These are phyloP conservation scores for Drosophila sturtevanti DNA, from an alignment of 1,140 invertebrate species.

Conservation along the genomic window DNA sequence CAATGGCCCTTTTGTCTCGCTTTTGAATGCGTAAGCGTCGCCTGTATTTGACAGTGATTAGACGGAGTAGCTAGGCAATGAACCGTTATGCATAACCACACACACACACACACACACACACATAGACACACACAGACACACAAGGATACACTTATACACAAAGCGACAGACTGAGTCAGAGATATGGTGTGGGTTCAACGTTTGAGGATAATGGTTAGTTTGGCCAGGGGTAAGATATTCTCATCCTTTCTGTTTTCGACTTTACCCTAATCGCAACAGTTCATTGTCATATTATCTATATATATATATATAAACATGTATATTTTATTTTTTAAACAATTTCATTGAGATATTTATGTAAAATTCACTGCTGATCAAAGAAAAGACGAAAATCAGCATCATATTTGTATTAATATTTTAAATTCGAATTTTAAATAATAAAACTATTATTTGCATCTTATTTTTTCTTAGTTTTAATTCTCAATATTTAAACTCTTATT, in stretches of 20 bases:
- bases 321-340: background rate
- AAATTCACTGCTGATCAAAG: too few relatives aligned
- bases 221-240: background rate
- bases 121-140: conserved; percentile 16
- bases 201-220: background rate
- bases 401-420: too few relatives aligned
- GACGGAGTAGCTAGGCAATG: conserved; percentile 65
- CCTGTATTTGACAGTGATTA: conserved; percentile 82
- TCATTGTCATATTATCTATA: background rate
- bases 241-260: background rate
- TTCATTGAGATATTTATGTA: too few relatives aligned
- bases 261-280: conserved; percentile 3
- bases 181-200: background rate
- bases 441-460: too few relatives aligned
- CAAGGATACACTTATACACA: conserved; percentile 8
- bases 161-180: conserved; percentile 13
- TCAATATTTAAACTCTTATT: too few relatives aligned
- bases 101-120: conserved; percentile 20
- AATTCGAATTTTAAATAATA: too few relatives aligned
- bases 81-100: conserved; percentile 68
- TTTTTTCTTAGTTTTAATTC: too few relatives aligned
- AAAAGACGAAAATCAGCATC: too few relatives aligned
- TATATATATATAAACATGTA: background rate
- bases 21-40: conserved; percentile 75
- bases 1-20: conserved; percentile 57